A percentile compares a stretch with the other conserved stretches of the same genome.
These are phyloP conservation scores for Drosophila jambulina DNA, from an alignment of 1,140 invertebrate species.

Conservation along the genomic window DNA sequence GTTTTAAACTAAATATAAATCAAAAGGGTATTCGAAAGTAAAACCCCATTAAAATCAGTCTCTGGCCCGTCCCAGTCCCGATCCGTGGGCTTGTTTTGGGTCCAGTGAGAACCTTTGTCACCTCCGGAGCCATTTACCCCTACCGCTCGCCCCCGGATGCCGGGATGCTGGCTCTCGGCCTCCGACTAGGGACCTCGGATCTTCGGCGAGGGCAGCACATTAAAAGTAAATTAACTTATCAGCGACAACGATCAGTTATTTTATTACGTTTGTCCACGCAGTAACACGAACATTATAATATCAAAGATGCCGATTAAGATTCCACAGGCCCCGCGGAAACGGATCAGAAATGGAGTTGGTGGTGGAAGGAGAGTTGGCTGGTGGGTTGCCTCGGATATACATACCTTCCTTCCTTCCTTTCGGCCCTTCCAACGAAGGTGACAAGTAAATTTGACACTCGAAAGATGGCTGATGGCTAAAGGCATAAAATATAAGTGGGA, in stretches of 20 bases:
- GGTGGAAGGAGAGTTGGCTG: neutral
- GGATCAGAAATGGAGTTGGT: conserved; percentile 11
- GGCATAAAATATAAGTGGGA: neutral
- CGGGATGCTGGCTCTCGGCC: neutral
- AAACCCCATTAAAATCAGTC: neutral
- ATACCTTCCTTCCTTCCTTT: conserved; percentile 1
- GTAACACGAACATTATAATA: conserved; percentile 85
- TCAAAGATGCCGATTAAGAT: conserved; percentile 84
- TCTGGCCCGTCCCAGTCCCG: neutral
- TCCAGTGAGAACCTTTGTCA: conserved; percentile 70
- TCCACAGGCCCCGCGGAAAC: conserved; percentile 41
- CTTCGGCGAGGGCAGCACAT: conserved; percentile 73
- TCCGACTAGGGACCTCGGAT: conserved; percentile 2
- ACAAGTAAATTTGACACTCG: neutral
- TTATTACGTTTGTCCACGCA: conserved; percentile 85
- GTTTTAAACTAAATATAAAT: neutral
- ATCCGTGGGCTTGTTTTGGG: conserved; percentile 29
- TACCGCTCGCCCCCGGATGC: conserved; percentile 10
- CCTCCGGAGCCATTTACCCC: conserved; percentile 77
- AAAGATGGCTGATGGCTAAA: neutral
- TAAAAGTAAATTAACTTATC: conserved; percentile 85
- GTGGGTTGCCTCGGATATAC: conserved; percentile 10
- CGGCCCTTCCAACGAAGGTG: neutral
- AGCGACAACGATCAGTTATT: conserved; percentile 85
- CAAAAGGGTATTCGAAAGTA: conserved; percentile 2